Evolutionary conservation across 2,113 vertebrate genomes (phyloP), one percentile per base, ranked within the genome.

Genomic region (Xenotilapia caudafasciata): DNA sequence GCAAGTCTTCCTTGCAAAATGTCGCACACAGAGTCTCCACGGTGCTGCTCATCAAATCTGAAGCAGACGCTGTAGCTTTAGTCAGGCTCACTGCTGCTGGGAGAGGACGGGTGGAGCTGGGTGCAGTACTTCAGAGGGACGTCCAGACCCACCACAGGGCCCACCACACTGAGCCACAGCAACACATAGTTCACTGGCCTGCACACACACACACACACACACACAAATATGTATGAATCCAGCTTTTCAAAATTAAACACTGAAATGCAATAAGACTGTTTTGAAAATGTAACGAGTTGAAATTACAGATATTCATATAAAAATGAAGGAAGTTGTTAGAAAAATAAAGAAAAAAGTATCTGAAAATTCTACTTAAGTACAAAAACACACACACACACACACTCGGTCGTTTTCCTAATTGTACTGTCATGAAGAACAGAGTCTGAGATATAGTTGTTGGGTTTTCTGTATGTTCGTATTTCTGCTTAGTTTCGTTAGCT

Each of bases 111-210:
- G 6, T 38, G 65, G 51, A 70, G 79, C 40, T 28, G 56, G 9
- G 83, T 93, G 53, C 23, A 90, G 89, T 95, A 97, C 80, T 92
- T 88, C 54, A 97, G 88, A 26, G 96, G 93, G 38, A 97, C 35
- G 0, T 96, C 93, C 55, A 97, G 92, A 35, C 96, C 96, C 42
- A 97, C 94, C 55, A 95, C 75, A 15, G 97, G 97, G 19, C 94
- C 96, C 19, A 97, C 95, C 58, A 95, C 88, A 86, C 97, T 97
- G 82, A 97, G 89, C 97, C 97, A 97, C 1, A 93, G 87, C 90
- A 96, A 70, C 45, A 97, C 90, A 35, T 96, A 96, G 91, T 97
- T 96, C 75, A 96, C 70, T 15, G 83, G 83, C 70, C 96, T 97
- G 5, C 38, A 0, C 13, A 4, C 65, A 82, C 7, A 13, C 56